Conservation (phyloP, 2,113 vertebrate genomes). For the Caranx ignobilis region DNA sequence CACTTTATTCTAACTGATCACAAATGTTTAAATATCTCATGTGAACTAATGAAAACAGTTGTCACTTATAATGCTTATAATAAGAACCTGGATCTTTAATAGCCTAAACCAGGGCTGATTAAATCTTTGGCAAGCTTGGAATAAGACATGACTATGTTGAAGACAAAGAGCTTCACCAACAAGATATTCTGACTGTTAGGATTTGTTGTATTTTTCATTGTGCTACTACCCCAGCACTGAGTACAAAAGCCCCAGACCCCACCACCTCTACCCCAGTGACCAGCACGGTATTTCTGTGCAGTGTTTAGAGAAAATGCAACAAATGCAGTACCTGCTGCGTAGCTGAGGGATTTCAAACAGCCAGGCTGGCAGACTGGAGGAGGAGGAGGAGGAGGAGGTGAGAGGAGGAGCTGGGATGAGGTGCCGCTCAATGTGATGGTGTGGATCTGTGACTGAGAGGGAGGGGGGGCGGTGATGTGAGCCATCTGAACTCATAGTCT, state of each 20-base stretch:
- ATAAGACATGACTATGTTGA: background rate
- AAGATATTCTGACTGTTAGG: background rate
- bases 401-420: conserved; percentile 16
- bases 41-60: background rate
- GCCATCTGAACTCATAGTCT: conserved; percentile 50
- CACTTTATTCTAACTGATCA: background rate
- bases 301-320: conserved; percentile 16
- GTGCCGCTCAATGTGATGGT: conserved; percentile 26
- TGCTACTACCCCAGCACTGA: background rate
- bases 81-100: background rate
- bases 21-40: background rate
- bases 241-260: background rate
- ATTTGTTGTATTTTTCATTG: background rate
- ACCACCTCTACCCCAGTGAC: background rate
- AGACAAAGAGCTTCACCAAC: background rate
- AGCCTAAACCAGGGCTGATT: background rate
- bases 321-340: conserved; percentile 23
- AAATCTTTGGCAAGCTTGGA: background rate
- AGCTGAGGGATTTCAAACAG: conserved; percentile 32
- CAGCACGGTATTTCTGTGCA: background rate
- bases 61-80: background rate
- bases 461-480: conserved; percentile 34
- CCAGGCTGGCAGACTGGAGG: conserved; percentile 34
- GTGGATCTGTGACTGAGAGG: conserved; percentile 30
- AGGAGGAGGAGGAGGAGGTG: conserved; percentile 23